Base-by-base conservation (phyloP, 2,888 invertebrate genomes). In the Labia minor region DNA sequence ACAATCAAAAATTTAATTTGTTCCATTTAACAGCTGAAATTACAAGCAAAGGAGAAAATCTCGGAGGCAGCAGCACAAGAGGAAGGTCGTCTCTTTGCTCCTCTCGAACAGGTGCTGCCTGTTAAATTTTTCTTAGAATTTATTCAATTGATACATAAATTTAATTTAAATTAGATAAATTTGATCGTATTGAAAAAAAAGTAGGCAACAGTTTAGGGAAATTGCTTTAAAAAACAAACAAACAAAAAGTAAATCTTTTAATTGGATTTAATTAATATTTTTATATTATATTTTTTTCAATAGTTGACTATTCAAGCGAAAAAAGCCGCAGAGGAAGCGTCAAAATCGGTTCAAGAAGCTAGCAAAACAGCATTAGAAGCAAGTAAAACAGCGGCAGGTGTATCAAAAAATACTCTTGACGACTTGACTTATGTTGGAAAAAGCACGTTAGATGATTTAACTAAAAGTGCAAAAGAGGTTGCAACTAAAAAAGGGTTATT, bases 401-500 rank as follows among this genome's bases (percentile, higher is more conserved):
- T 89, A 10, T 91, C 92, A 74, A 91, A 90, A 76, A 92, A 90
- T 72, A 93, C 93, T 0, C 81, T 93, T 3, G 93, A 93, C 69
- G 94, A 94, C 76, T 80, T 94, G 20, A 90, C 91, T 0, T 92
- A 92, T 73, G 92, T 93, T 2, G 88, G 92, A n/a, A 92, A 92
- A 76, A 91, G 89, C 21, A 92, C 93, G 0, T 80, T 94, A 61
- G 93, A 92, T 0, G 94, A 94, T 76, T 79, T 95, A 18, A 94
- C 94, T 0, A 95, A 94, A 78, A 91, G 90, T 73, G 94, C 94
- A 1, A 91, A 93, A 74, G 92, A 93, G 79, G 92, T 81, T 1
- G 93, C 90, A 1, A 82, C 89, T 0, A 94, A 93, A 75, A 90
- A 91, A 75, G 92, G 92, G 68, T 79, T 94, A 66, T 79, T 92